These are phyloP conservation scores for Danio kyathit DNA, from an alignment of 2,797 vertebrate genomes.

Conservation along the genomic window DNA sequence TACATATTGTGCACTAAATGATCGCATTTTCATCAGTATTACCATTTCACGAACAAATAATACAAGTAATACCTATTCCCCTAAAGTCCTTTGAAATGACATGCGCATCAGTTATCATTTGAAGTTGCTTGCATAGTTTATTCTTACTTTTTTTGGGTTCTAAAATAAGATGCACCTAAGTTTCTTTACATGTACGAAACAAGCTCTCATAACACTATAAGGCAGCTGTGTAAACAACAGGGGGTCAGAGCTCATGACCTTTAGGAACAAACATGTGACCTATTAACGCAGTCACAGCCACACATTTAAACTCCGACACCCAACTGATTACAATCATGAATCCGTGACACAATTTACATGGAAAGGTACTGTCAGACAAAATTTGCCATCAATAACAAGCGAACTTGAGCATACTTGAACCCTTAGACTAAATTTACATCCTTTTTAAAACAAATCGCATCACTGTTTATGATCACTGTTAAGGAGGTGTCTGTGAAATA, in stretches of 20 bases:
- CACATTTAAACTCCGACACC: constrained; percentile 12
- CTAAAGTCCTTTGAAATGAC: background rate
- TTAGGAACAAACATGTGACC: constrained; percentile 19
- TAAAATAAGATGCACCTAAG: constrained; percentile 4
- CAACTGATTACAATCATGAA: constrained; percentile 3
- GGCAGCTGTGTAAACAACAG: constrained; percentile 39
- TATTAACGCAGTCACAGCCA: background rate
- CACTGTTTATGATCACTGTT: background rate
- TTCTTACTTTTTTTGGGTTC: background rate
- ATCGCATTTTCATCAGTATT: too few relatives aligned
- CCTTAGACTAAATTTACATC: background rate
- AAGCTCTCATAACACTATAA: constrained; percentile 23
- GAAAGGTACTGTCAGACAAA: background rate
- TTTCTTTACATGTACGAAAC: constrained; percentile 20
- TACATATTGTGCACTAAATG: too few relatives aligned
- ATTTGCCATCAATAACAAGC: background rate
- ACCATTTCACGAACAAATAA: background rate
- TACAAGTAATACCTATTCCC: background rate
- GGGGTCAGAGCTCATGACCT: constrained; percentile 42
- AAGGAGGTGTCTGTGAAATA: background rate
- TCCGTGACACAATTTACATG: background rate
- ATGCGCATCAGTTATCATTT: background rate
- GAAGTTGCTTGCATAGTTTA: background rate
- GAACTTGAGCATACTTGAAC: background rate
- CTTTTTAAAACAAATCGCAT: background rate